Evolutionary conservation across 2,113 vertebrate genomes (phyloP).

Genomic region (Perccottus glenii): DNA sequence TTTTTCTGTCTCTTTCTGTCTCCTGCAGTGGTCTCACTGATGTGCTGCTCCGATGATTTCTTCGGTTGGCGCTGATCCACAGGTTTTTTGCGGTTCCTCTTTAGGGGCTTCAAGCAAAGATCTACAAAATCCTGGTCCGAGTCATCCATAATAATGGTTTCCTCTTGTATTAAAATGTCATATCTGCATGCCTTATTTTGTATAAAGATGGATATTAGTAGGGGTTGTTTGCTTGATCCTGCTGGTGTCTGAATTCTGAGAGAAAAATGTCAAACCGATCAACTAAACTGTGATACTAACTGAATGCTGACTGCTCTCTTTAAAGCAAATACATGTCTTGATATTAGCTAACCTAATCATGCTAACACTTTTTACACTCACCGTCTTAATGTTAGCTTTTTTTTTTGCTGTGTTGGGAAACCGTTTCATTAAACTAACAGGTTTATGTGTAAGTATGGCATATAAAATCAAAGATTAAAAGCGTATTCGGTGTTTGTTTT

Average conservation of each 20-base stretch:
- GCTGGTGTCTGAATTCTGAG: background rate
- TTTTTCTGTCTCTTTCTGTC: slow-evolving; percentile 37
- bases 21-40: slow-evolving; percentile 22
- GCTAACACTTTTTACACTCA: background rate
- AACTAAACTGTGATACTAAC: too few relatives aligned
- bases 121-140: slow-evolving; percentile 91
- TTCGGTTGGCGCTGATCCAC: slow-evolving; percentile 63
- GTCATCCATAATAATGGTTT: slow-evolving; percentile 83
- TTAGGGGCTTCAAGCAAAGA: slow-evolving; percentile 84
- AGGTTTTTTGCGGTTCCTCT: slow-evolving; percentile 70
- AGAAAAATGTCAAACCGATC: too few relatives aligned
- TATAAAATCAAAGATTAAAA: background rate
- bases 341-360: too few relatives aligned
- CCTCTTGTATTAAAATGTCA: background rate
- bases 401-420: background rate
- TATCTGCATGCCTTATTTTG: background rate
- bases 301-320: too few relatives aligned
- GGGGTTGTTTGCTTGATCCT: background rate
- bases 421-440: background rate
- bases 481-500: background rate
- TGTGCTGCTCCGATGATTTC: slow-evolving; percentile 20
- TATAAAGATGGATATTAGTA: background rate
- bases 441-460: rapidly evolving
- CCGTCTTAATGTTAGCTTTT: too few relatives aligned
- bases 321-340: too few relatives aligned